phyloP scores from a whole-genome alignment of 2,888 invertebrate species.

The Nebria salina region DNA sequence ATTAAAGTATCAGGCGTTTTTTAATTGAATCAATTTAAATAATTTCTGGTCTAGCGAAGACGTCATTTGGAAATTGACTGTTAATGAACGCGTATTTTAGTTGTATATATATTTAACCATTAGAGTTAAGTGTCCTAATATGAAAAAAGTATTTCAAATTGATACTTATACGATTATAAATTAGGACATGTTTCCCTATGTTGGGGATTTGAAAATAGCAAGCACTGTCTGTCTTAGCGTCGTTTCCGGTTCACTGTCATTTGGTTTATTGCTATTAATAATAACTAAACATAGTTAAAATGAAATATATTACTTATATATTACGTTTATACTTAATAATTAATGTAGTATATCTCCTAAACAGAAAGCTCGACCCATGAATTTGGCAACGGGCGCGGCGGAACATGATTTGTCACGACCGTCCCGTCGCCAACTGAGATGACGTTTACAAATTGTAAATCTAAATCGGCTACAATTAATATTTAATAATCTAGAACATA shows the following conservation, averaged over 20 bases:
- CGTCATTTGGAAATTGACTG: background rate
- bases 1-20: background rate
- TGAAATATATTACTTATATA: conserved; percentile 52
- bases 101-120: background rate
- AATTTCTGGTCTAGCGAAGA: background rate
- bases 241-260: conserved; percentile 49
- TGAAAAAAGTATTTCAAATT: background rate
- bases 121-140: background rate
- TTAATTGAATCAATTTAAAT: background rate
- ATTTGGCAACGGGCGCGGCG: conserved; percentile 21
- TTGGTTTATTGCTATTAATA: conserved; percentile 62
- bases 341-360: conserved; percentile 49
- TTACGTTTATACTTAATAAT: conserved; percentile 50
- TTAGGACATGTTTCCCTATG: background rate
- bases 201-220: background rate
- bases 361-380: conserved; percentile 47
- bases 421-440: conserved; percentile 31
- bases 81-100: background rate
- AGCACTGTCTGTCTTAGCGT: background rate
- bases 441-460: conserved; percentile 47
- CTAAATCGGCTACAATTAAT: conserved; percentile 47
- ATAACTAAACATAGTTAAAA: conserved; percentile 53
- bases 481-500: conserved; percentile 65
- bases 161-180: background rate
- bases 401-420: background rate